Conservation (phyloP, 2,888 invertebrate species). For the Napeogenes inachia region DNA sequence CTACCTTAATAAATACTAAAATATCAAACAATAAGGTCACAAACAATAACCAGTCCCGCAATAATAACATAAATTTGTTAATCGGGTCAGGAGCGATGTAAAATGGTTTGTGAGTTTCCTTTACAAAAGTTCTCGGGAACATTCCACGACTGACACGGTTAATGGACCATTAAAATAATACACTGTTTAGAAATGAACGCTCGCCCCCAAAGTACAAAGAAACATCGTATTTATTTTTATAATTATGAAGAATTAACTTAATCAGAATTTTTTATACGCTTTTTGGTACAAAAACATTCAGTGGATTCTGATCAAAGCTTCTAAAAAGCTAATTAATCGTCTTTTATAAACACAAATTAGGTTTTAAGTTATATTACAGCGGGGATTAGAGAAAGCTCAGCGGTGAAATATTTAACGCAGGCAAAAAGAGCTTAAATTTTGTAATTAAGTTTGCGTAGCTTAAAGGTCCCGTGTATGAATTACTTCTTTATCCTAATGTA, state of each 20-base stretch:
- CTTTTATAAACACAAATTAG: no score
- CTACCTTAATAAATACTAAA: neutral
- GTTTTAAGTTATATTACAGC: no score
- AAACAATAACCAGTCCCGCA: slow-evolving; percentile 11
- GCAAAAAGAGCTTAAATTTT: no score
- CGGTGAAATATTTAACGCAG: no score
- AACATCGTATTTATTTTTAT: neutral
- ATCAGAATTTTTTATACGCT: neutral
- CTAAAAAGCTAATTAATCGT: no score
- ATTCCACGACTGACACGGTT: slow-evolving; percentile 44
- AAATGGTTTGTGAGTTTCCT: slow-evolving; percentile 50
- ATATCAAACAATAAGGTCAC: slow-evolving; percentile 1
- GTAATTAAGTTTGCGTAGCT: no score
- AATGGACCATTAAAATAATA: slow-evolving; percentile 61
- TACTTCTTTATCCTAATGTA: no score
- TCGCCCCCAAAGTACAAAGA: slow-evolving; percentile 27
- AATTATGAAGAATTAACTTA: neutral
- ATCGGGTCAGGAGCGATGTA: slow-evolving; percentile 58
- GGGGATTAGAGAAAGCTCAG: no score
- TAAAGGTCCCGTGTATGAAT: no score
- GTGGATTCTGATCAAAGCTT: no score
- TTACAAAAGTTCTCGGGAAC: slow-evolving; percentile 41
- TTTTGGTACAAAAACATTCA: neutral
- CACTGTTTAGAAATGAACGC: slow-evolving; percentile 44
- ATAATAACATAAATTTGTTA: slow-evolving; percentile 35